phyloP scores from a whole-genome alignment of 2,113 vertebrate genomes.

The Cyphomyrus discorhynchus region DNA sequence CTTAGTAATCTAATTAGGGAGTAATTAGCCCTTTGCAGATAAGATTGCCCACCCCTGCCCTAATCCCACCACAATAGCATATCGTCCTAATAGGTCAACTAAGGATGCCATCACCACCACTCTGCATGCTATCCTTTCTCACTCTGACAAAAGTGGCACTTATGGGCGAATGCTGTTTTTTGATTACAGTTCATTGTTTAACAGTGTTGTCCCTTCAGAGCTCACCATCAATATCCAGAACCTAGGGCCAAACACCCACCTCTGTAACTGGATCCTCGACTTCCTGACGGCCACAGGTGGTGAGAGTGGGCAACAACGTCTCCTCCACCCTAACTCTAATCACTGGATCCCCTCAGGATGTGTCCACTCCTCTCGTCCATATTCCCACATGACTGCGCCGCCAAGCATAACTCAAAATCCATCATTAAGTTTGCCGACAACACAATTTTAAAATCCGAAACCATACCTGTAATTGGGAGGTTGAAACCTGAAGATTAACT shows the following conservation, averaged over 20 bases:
- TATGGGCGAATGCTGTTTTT: not conserved
- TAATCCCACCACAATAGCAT: too few relatives aligned
- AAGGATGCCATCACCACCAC: not conserved
- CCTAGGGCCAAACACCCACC: not conserved
- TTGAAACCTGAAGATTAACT: not conserved
- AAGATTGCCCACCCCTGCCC: too few relatives aligned
- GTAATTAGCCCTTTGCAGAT: too few relatives aligned
- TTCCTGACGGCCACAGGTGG: not conserved
- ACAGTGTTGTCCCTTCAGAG: not conserved
- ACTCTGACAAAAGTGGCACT: not conserved
- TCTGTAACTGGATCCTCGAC: not conserved
- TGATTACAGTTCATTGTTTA: not conserved
- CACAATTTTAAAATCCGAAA: not conserved
- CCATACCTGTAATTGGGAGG: not conserved
- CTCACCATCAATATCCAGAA: not conserved
- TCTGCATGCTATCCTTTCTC: not conserved
- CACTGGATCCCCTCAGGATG: not conserved
- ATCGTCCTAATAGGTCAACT: not conserved
- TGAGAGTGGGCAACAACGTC: not conserved
- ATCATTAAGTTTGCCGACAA: not conserved
- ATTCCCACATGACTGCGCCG: not conserved
- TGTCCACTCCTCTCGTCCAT: not conserved
- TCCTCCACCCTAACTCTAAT: not conserved
- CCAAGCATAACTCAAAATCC: not conserved
- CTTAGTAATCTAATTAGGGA: too few relatives aligned